A percentile compares a stretch with the other conserved stretches of the same genome.
Evolutionary conservation across 1,140 invertebrate genomes (phyloP).

Genomic region (Diorhabda sublineata): DNA sequence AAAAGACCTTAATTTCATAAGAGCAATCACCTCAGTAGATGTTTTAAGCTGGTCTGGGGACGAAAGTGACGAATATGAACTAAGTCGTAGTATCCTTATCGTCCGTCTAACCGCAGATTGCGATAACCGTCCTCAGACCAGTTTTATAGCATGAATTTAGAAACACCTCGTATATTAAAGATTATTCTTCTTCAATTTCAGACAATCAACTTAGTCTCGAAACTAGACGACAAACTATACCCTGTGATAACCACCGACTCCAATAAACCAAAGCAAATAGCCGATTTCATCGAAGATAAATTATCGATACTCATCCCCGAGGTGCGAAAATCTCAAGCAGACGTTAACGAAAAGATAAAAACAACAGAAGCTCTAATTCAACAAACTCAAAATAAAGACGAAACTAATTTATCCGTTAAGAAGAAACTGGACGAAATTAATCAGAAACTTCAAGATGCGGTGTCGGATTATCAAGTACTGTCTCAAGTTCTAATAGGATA

Average conservation of each 20-base stretch:
- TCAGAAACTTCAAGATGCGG: constrained; percentile 62
- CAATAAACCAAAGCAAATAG: constrained; percentile 55
- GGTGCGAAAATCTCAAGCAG: constrained; percentile 61
- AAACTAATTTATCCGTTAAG: constrained; percentile 45
- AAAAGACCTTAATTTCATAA: no score
- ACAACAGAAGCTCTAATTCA: constrained; percentile 54
- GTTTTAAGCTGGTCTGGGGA: no score
- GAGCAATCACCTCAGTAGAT: no score
- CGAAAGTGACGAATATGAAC: no score
- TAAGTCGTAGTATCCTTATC: no score
- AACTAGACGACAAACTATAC: constrained; percentile 70
- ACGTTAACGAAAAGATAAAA: constrained; percentile 67
- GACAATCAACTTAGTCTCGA: constrained; percentile 72
- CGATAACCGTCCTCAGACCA: no score
- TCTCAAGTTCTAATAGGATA: constrained; percentile 68
- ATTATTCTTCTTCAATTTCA: constrained; percentile 42
- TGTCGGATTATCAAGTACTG: constrained; percentile 69
- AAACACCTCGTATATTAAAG: no score
- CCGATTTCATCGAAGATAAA: constrained; percentile 59
- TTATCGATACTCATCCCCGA: constrained; percentile 57
- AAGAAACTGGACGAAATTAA: constrained; percentile 62
- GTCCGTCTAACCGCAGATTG: no score
- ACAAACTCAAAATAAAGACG: constrained; percentile 35
- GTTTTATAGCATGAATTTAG: no score
- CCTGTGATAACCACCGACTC: constrained; percentile 67